phyloP scores from a whole-genome alignment of 2,113 vertebrate genomes.

The Macquaria australasica region DNA sequence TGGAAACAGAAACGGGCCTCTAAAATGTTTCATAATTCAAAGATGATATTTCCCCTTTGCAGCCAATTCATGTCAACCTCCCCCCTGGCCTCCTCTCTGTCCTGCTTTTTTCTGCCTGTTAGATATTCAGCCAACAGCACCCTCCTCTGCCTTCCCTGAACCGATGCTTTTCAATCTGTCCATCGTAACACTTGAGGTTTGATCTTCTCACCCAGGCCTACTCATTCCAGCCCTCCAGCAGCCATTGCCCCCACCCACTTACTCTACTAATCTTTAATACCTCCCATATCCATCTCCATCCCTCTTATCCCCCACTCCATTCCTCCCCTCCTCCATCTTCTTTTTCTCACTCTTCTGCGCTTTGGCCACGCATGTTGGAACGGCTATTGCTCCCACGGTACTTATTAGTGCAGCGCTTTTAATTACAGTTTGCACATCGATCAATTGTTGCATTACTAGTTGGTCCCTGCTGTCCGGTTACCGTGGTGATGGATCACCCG shows the following conservation, averaged over 20 bases:
- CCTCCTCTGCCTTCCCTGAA: slow-evolving; percentile 46
- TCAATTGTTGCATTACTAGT: slow-evolving; percentile 74
- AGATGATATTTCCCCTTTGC: slow-evolving; percentile 58
- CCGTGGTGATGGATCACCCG: slow-evolving; percentile 76
- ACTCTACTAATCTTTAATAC: slow-evolving; percentile 72
- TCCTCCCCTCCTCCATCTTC: slow-evolving; percentile 32
- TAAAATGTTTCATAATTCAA: slow-evolving; percentile 59
- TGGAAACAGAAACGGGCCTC: slow-evolving; percentile 14
- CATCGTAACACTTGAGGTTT: slow-evolving; percentile 78
- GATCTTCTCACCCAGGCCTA: slow-evolving; percentile 74
- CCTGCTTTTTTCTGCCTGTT: slow-evolving; percentile 43
- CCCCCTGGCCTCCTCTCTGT: slow-evolving; percentile 5
- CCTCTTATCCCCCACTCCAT: slow-evolving; percentile 43
- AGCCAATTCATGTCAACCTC: slow-evolving; percentile 51
- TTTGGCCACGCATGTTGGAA: slow-evolving; percentile 36
- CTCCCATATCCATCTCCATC: slow-evolving; percentile 67
- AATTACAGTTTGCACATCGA: slow-evolving; percentile 80
- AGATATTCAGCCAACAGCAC: slow-evolving; percentile 67
- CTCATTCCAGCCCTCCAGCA: slow-evolving; percentile 68
- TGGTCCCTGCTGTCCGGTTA: slow-evolving; percentile 74
- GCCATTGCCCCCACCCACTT: slow-evolving; percentile 36
- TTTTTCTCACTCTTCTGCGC: slow-evolving; percentile 13
- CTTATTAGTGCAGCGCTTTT: slow-evolving; percentile 77
- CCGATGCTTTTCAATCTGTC: slow-evolving; percentile 72
- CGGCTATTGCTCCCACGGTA: slow-evolving; percentile 69